A percentile compares a stretch with the other conserved stretches of the same genome.
These are phyloP conservation scores for Bradynema listronoti DNA, from an alignment of 1,140 invertebrate species.

Conservation along the genomic window DNA sequence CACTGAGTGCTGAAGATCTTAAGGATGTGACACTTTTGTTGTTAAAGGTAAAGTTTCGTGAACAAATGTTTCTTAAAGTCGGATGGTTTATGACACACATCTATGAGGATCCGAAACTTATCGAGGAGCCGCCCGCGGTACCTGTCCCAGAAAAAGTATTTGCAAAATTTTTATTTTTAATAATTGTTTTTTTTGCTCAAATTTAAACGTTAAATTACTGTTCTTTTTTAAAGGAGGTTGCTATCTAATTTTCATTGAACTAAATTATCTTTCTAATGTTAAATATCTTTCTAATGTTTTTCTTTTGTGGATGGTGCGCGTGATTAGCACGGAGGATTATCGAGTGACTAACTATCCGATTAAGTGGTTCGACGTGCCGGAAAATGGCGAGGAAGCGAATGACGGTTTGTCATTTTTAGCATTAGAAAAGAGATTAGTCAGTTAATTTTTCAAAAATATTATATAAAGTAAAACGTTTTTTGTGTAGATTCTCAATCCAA, in stretches of 20 bases:
- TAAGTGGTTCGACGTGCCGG: slow-evolving; percentile 43
- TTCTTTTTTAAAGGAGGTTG: not conserved
- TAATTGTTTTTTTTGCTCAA: not conserved
- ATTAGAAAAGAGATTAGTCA: not conserved
- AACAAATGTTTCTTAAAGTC: slow-evolving; percentile 37
- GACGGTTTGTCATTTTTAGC: not conserved
- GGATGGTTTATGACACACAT: slow-evolving; percentile 97
- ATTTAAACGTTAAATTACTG: not conserved
- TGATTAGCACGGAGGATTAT: slow-evolving; percentile 39
- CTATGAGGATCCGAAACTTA: slow-evolving; percentile 82
- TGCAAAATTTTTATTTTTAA: not conserved
- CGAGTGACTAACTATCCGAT: slow-evolving; percentile 47
- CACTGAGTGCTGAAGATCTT: slow-evolving; percentile 88
- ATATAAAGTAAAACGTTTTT: no score
- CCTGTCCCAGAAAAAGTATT: slow-evolving; percentile 82
- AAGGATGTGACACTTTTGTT: slow-evolving; percentile 93
- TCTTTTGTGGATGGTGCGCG: slow-evolving; percentile 26
- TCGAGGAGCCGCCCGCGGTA: slow-evolving; percentile 83
- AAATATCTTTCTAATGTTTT: not conserved
- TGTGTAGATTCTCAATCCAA: not conserved
- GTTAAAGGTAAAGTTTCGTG: slow-evolving; percentile 83
- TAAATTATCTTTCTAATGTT: slow-evolving; percentile 13
- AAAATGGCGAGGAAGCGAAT: slow-evolving; percentile 14
- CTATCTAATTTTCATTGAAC: not conserved
- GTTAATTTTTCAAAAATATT: no score